A percentile compares a stretch with the other conserved stretches of the same genome.
phyloP scores from a whole-genome alignment of 2,113 vertebrate genomes.

The Entomyzon cyanotis region DNA sequence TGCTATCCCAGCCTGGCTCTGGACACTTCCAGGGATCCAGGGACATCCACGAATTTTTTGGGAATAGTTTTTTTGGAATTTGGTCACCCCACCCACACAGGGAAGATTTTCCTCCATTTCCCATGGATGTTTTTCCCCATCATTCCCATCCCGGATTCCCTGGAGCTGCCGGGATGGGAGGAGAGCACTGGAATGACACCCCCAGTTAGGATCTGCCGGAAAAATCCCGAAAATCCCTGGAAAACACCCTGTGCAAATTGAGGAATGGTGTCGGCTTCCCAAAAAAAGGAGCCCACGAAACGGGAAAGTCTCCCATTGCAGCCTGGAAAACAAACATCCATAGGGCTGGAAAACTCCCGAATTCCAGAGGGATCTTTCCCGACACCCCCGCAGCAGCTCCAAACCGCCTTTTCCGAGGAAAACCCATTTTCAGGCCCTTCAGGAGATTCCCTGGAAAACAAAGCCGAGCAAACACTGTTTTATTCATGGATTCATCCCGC shows the following conservation, averaged over 20 bases:
- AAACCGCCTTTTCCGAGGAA: background rate
- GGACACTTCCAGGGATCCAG: background rate
- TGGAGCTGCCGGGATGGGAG: background rate
- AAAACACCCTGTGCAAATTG: accelerated
- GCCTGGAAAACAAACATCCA: background rate
- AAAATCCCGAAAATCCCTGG: background rate
- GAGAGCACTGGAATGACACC: background rate
- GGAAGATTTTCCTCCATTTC: background rate
- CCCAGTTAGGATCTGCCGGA: too few relatives aligned
- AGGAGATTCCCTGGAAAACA: background rate
- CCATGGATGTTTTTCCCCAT: background rate
- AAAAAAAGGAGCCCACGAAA: background rate
- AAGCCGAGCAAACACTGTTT: background rate
- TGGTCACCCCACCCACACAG: too few relatives aligned
- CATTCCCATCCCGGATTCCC: accelerated
- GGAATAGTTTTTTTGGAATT: too few relatives aligned
- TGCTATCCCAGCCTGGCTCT: too few relatives aligned
- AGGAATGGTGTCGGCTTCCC: background rate
- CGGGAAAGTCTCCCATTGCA: too few relatives aligned
- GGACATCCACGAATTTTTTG: background rate
- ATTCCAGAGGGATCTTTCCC: background rate
- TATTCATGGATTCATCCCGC: background rate
- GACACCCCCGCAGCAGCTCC: background rate
- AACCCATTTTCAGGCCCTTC: background rate
- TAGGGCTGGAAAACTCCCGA: background rate